Conservation (phyloP, 2,888 invertebrate genomes). For the Oegoconia quadripuncta region DNA sequence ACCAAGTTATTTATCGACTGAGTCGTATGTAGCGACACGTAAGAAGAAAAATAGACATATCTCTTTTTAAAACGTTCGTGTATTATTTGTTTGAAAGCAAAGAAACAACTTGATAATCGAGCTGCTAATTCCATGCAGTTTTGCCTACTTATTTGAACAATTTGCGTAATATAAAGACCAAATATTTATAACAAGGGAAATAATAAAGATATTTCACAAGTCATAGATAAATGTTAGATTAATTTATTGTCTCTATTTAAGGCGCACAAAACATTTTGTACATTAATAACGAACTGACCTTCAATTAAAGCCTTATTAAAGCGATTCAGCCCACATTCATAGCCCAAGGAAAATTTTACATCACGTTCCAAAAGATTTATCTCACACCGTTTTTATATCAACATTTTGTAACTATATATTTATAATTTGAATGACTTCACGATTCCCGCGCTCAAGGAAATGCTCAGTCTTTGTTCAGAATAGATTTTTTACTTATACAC, state of each 20-base stretch:
- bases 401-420: conserved; percentile 21
- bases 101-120: too few species aligned
- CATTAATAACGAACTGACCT: conserved; percentile 37
- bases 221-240: too few species aligned
- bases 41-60: too few species aligned
- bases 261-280: conserved; percentile 21
- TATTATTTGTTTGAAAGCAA: too few species aligned
- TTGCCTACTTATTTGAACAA: too few species aligned
- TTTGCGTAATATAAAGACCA: too few species aligned
- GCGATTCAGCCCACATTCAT: conserved; percentile 43
- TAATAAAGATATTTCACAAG: too few species aligned
- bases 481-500: conserved; percentile 35
- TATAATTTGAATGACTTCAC: conserved; percentile 8
- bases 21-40: too few species aligned
- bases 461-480: conserved; percentile 43
- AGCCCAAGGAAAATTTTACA: conserved; percentile 42
- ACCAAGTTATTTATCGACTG: too few species aligned
- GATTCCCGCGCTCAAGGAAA: conserved; percentile 60
- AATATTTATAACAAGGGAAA: too few species aligned
- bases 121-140: too few species aligned
- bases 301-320: conserved; percentile 45
- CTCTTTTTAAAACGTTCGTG: too few species aligned
- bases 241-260: conserved; percentile 27
- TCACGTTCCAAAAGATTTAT: conserved; percentile 34
- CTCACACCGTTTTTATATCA: conserved; percentile 33